phyloP scores from a whole-genome alignment of 2,113 vertebrate genomes.

The Coreoperca whiteheadi region DNA sequence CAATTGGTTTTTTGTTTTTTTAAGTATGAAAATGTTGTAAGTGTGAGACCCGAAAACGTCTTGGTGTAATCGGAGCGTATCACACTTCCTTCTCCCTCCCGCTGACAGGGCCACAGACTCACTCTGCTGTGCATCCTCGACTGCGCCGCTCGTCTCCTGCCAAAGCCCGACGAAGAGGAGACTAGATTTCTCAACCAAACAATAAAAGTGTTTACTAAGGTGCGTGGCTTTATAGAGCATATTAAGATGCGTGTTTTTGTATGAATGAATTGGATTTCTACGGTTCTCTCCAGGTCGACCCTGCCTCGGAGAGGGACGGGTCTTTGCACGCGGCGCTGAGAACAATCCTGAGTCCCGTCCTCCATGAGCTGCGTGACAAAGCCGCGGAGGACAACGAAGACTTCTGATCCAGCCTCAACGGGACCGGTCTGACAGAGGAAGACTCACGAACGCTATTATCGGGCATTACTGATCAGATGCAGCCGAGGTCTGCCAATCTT shows the following conservation, averaged over 20 bases:
- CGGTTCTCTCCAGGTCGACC: constrained; percentile 82
- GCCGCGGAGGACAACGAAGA: constrained; percentile 72
- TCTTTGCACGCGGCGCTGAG: constrained; percentile 86
- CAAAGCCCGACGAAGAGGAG: constrained; percentile 88
- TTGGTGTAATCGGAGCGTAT: background rate
- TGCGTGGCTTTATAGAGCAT: constrained; percentile 46
- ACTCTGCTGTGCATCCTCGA: constrained; percentile 93
- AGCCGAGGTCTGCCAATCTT: constrained; percentile 41
- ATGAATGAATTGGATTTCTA: background rate
- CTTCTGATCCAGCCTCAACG: constrained; percentile 34
- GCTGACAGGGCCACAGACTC: constrained; percentile 88
- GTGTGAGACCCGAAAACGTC: background rate
- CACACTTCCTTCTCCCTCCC: background rate
- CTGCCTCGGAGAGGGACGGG: constrained; percentile 85
- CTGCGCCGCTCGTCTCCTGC: constrained; percentile 88
- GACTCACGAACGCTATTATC: background rate
- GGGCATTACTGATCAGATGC: constrained; percentile 51
- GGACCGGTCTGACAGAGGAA: background rate
- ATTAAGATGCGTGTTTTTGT: background rate
- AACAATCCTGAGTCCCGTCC: constrained; percentile 88
- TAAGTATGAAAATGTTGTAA: background rate
- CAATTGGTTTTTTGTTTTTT: no score
- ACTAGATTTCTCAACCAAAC: constrained; percentile 87
- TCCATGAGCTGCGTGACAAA: constrained; percentile 86
- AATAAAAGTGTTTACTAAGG: constrained; percentile 94